These are phyloP conservation scores for Drosophila affinis DNA, from an alignment of 2,888 invertebrate species.

Conservation along the genomic window DNA sequence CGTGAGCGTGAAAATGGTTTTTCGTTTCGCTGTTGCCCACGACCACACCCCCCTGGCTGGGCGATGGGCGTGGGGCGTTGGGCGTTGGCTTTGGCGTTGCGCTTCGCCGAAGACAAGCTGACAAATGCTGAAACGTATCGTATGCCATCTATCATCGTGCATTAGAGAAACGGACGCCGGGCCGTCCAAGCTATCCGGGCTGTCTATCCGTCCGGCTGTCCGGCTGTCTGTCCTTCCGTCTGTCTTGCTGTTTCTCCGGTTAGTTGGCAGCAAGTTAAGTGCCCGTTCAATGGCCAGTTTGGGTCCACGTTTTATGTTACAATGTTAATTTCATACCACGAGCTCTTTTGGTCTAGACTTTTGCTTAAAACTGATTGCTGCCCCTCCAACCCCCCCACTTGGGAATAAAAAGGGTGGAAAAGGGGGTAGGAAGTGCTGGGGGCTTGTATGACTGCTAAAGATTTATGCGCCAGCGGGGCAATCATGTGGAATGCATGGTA, in stretches of 20 bases:
- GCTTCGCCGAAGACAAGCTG: slow-evolving; percentile 78
- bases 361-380: slow-evolving; percentile 72
- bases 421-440: neutral
- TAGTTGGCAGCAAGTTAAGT: slow-evolving; percentile 73
- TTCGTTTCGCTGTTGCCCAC: slow-evolving; percentile 65
- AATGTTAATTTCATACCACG: slow-evolving; percentile 72
- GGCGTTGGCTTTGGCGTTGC: slow-evolving; percentile 73
- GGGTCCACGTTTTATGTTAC: slow-evolving; percentile 69
- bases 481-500: slow-evolving; percentile 80
- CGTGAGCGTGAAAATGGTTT: slow-evolving; percentile 80
- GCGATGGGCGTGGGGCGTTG: slow-evolving; percentile 23
- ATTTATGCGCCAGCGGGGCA: slow-evolving; percentile 72
- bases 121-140: slow-evolving; percentile 80
- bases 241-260: slow-evolving; percentile 41
- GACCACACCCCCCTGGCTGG: slow-evolving; percentile 7
- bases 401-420: slow-evolving; percentile 1
- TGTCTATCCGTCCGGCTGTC: neutral
- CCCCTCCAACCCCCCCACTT: slow-evolving; percentile 18
- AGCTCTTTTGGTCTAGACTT: slow-evolving; percentile 58
- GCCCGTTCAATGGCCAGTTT: slow-evolving; percentile 78
- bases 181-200: slow-evolving; percentile 1
- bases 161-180: slow-evolving; percentile 63
- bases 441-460: slow-evolving; percentile 46
- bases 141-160: slow-evolving; percentile 80
- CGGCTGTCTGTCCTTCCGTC: slow-evolving; percentile 19